Conservation (phyloP, 2,797 vertebrate species). For the Scleropages formosus region DNA sequence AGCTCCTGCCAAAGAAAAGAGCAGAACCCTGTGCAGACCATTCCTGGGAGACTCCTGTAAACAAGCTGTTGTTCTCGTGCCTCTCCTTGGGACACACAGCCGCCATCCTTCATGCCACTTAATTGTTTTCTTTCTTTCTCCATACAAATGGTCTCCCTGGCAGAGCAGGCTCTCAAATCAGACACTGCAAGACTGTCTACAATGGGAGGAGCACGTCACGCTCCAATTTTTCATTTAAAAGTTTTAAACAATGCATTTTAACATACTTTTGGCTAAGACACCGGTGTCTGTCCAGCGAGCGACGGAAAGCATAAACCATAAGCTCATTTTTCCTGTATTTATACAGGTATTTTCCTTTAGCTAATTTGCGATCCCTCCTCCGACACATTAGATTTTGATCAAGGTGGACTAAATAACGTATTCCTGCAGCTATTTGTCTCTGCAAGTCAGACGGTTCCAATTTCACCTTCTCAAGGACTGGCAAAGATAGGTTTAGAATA, state of each 20-base stretch:
- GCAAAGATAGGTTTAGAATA: not conserved
- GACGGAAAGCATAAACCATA: not conserved
- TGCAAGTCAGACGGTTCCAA: conserved; percentile 5
- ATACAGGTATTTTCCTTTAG: not conserved
- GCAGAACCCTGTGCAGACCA: conserved; percentile 38
- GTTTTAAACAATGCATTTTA: conserved; percentile 3
- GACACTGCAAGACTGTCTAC: conserved; percentile 21
- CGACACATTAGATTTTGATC: conserved; percentile 28
- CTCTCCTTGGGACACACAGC: not conserved
- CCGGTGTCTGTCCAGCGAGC: not conserved
- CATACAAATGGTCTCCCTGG: conserved; percentile 48
- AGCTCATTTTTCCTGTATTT: not conserved
- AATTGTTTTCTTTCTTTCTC: conserved; percentile 37
- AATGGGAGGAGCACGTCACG: not conserved
- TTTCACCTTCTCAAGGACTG: conserved; percentile 19
- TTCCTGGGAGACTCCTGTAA: conserved; percentile 40
- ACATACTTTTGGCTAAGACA: not conserved
- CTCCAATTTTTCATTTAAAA: not conserved
- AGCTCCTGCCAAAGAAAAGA: conserved; percentile 40
- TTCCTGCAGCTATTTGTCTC: conserved; percentile 26
- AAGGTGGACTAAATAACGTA: conserved; percentile 31
- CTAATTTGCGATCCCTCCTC: conserved; percentile 25
- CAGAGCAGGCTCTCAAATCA: conserved; percentile 34
- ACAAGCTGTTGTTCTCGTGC: conserved; percentile 35
- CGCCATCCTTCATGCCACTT: conserved; percentile 20